Conservation (phyloP, 2,888 invertebrate species). For the Ectobius pallidus region DNA sequence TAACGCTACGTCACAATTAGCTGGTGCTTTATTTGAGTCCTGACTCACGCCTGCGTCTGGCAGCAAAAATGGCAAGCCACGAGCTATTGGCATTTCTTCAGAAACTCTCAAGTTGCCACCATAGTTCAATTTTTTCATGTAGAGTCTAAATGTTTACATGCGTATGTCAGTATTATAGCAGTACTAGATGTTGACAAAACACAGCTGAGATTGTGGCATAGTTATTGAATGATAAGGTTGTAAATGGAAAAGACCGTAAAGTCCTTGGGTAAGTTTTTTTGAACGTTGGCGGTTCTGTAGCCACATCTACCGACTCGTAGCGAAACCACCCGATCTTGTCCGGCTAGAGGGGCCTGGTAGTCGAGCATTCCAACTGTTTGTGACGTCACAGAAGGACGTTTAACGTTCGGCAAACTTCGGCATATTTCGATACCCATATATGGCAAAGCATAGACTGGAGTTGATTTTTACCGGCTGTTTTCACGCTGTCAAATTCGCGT, state of each 20-base stretch:
- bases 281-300: conserved; percentile 15
- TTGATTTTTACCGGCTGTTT: not conserved
- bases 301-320: not conserved
- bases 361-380: not conserved
- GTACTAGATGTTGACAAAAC: not conserved
- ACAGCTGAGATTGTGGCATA: too few species aligned
- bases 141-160: not conserved
- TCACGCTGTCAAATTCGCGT: not conserved
- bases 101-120: conserved; percentile 4
- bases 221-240: too few species aligned
- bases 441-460: conserved; percentile 45
- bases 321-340: conserved; percentile 3
- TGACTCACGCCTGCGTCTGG: conserved; percentile 30
- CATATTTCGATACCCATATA: conserved; percentile 48
- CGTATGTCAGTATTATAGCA: not conserved
- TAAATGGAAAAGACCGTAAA: too few species aligned
- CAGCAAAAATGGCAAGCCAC: conserved; percentile 23
- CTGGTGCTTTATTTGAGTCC: conserved; percentile 34
- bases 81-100: conserved; percentile 18
- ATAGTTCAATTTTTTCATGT: not conserved
- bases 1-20: conserved; percentile 39
- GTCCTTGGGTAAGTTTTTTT: not conserved
- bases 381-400: conserved; percentile 38
- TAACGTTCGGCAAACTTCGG: conserved; percentile 48
- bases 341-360: not conserved